phyloP scores from a whole-genome alignment of 2,888 invertebrate species.

The Cataglyphis altisquamis region DNA sequence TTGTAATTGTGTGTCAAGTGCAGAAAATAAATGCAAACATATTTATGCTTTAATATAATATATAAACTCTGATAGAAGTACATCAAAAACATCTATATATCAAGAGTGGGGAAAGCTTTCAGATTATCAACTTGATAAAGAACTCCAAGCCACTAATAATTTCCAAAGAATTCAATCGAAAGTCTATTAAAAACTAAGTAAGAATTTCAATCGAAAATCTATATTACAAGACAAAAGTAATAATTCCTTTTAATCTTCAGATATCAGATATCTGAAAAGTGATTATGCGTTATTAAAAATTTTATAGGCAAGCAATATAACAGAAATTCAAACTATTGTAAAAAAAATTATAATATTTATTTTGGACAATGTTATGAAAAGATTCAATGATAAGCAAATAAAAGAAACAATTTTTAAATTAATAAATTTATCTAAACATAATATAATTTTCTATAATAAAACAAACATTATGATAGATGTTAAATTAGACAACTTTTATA shows the following conservation, averaged over 20 bases:
- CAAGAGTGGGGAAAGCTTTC: not conserved
- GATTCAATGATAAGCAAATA: too few relatives aligned
- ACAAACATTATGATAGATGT: too few relatives aligned
- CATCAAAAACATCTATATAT: not conserved
- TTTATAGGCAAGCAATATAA: too few relatives aligned
- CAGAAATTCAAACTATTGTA: not conserved
- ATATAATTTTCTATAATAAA: too few relatives aligned
- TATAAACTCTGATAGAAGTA: not conserved
- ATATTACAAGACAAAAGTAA: not conserved
- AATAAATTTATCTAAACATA: too few relatives aligned
- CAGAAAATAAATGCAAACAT: too few relatives aligned
- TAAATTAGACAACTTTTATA: too few relatives aligned
- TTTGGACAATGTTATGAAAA: not conserved
- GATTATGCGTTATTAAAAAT: too few relatives aligned
- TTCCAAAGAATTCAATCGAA: not conserved
- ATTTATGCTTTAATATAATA: not conserved
- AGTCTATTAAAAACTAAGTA: too few relatives aligned
- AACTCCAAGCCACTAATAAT: not conserved
- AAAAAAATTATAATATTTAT: not conserved
- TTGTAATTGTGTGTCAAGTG: too few relatives aligned
- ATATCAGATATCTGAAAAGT: not conserved
- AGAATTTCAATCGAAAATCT: too few relatives aligned
- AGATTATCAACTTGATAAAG: not conserved
- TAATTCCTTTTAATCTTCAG: slow-evolving; percentile 5
- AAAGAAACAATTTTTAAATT: too few relatives aligned